A percentile compares a stretch with the other conserved stretches of the same genome.
These are phyloP conservation scores for Polypedilum pembai DNA, from an alignment of 1,140 invertebrate species.

Conservation along the genomic window DNA sequence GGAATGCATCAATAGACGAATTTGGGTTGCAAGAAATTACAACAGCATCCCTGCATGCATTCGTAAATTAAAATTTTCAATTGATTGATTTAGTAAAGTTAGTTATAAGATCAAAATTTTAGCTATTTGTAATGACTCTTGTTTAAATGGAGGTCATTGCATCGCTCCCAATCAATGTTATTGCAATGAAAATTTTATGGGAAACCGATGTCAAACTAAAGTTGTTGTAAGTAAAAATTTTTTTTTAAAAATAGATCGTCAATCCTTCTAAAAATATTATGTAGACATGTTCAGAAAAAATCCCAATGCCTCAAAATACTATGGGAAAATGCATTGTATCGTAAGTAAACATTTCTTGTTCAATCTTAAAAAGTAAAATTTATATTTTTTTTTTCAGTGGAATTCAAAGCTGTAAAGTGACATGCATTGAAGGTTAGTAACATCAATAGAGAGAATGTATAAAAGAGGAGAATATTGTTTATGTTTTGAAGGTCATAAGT, in stretches of 20 bases:
- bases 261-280: neutral
- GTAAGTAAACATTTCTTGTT: neutral
- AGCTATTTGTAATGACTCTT: neutral
- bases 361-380: neutral
- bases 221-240: neutral
- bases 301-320: neutral
- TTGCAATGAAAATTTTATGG: neutral
- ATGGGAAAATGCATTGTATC: neutral
- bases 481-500: neutral
- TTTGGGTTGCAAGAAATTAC: neutral
- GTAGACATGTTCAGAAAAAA: neutral
- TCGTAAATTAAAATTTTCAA: neutral
- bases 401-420: neutral
- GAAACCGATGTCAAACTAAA: neutral
- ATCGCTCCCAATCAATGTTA: neutral
- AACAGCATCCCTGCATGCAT: neutral
- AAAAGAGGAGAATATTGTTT: no score
- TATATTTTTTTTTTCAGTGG: neutral
- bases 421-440: neutral
- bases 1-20: neutral
- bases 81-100: neutral
- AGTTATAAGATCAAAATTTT: neutral
- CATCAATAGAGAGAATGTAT: neutral
- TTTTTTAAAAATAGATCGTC: neutral
- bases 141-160: neutral